phyloP scores from a whole-genome alignment of 1,140 invertebrate species.

The Platyura marginata region DNA sequence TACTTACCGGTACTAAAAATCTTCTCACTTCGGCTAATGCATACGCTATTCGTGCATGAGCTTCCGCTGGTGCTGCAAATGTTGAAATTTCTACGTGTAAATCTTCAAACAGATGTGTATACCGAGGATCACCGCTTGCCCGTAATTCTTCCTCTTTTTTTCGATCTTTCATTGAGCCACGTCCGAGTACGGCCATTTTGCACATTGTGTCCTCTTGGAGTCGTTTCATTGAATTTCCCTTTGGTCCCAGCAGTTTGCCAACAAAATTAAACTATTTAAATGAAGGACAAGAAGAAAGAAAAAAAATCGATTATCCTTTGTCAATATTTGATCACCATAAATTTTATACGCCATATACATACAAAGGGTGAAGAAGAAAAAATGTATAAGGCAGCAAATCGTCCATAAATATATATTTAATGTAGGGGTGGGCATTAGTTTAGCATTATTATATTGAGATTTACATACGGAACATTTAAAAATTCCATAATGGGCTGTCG shows the following conservation, averaged over 20 bases:
- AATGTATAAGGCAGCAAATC: no score
- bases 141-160: slow-evolving; percentile 79
- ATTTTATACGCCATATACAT: no score
- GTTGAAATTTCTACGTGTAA: slow-evolving; percentile 81
- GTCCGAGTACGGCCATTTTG: slow-evolving; percentile 79
- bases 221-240: slow-evolving; percentile 75
- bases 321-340: no score
- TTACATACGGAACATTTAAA: no score
- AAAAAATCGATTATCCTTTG: neutral
- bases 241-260: slow-evolving; percentile 77
- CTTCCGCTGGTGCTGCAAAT: slow-evolving; percentile 67
- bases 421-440: no score
- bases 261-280: slow-evolving; percentile 75
- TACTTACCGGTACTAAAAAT: slow-evolving; percentile 50
- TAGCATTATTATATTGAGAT: no score
- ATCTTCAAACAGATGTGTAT: slow-evolving; percentile 74
- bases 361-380: no score
- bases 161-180: slow-evolving; percentile 79
- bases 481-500: no score
- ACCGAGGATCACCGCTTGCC: slow-evolving; percentile 68
- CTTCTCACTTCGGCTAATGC: slow-evolving; percentile 60
- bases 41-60: slow-evolving; percentile 71
- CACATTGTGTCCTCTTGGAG: slow-evolving; percentile 84
- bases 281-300: slow-evolving; percentile 4
- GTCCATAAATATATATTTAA: no score